Percentiles rank a stretch among this genome's conserved stretches.
These are phyloP conservation scores for Clamator glandarius DNA, from an alignment of 2,797 vertebrate genomes.

Conservation along the genomic window DNA sequence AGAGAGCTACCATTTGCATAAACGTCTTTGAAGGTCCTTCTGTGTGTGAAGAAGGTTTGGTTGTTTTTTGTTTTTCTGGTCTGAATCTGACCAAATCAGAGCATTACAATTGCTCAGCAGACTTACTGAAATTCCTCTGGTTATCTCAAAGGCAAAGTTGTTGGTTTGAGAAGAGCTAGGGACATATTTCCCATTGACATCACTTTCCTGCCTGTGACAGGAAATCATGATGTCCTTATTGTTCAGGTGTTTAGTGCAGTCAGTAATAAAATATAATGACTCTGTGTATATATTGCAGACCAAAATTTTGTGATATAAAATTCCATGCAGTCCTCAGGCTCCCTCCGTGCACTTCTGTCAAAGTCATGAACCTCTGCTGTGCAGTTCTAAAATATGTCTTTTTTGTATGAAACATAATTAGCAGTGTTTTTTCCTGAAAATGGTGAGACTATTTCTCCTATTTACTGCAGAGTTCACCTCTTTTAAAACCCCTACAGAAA, in stretches of 20 bases:
- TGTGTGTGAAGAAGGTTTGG: background rate
- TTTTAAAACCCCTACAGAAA: background rate
- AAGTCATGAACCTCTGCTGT: background rate
- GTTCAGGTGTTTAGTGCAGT: constrained; percentile 48
- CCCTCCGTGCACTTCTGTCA: background rate
- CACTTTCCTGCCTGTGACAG: constrained; percentile 7
- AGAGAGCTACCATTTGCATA: background rate
- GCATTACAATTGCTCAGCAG: background rate
- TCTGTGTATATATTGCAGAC: background rate
- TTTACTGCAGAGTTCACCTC: background rate
- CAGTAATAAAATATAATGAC: constrained; percentile 41
- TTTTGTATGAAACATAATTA: background rate
- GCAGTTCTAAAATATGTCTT: background rate
- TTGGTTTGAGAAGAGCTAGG: constrained; percentile 10
- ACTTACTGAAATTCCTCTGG: background rate
- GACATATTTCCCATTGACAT: constrained; percentile 33
- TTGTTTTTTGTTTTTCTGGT: background rate
- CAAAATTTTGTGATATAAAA: background rate
- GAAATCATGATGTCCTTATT: constrained; percentile 16
- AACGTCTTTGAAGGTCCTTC: background rate
- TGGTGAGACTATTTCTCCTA: background rate
- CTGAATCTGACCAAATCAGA: background rate
- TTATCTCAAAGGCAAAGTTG: constrained; percentile 3
- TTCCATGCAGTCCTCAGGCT: background rate
- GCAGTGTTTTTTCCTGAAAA: background rate